Conservation (phyloP, 2,888 invertebrate species). For the Cotesia congregata region DNA sequence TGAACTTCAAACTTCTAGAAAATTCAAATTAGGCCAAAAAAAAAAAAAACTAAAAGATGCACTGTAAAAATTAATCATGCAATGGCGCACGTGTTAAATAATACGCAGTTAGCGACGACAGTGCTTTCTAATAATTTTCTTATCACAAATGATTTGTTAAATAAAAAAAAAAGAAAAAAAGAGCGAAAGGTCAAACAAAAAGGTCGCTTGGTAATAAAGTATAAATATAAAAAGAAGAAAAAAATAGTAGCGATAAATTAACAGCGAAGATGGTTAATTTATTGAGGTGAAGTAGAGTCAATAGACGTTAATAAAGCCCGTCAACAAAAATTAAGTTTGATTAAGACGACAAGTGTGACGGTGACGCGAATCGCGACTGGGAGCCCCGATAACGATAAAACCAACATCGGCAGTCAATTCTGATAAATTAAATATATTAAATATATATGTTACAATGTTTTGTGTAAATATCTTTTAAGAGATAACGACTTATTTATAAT, state of each 20-base stretch:
- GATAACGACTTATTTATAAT: neutral
- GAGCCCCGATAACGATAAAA: neutral
- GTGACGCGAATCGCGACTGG: neutral
- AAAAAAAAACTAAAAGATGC: too few relatives aligned
- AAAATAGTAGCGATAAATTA: neutral
- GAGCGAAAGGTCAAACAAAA: neutral
- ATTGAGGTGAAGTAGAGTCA: neutral
- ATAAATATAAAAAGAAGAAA: neutral
- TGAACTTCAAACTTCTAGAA: too few relatives aligned
- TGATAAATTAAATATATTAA: too few relatives aligned
- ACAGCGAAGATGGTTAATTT: neutral
- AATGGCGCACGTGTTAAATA: neutral
- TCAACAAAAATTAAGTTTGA: neutral
- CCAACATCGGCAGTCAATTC: too few relatives aligned
- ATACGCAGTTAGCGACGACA: neutral
- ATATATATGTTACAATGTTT: neutral
- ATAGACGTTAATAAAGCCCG: neutral
- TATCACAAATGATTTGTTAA: neutral
- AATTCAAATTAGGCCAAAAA: too few relatives aligned
- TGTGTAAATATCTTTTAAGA: neutral
- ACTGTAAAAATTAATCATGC: too few relatives aligned
- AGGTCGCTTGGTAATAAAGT: neutral
- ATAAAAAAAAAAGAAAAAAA: neutral
- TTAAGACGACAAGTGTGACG: neutral
- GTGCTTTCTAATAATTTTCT: neutral